phyloP scores from a whole-genome alignment of 2,888 invertebrate species.

The Lathronympha strigana region DNA sequence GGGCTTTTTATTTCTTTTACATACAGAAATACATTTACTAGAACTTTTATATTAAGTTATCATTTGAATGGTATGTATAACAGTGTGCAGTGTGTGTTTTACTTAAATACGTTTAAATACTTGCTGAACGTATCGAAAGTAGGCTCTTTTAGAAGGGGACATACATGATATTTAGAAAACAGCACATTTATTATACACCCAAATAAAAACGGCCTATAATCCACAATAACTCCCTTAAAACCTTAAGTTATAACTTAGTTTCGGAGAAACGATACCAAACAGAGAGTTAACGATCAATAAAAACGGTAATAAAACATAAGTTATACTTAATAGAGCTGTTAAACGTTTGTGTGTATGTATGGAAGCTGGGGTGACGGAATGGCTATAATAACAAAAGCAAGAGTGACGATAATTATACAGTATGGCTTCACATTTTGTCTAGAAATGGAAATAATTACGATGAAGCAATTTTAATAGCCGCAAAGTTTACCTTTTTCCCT shows the following conservation, averaged over 20 bases:
- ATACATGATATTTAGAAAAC: slow-evolving; percentile 10
- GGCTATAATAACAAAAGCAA: slow-evolving; percentile 47
- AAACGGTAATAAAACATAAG: slow-evolving; percentile 57
- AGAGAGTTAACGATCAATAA: slow-evolving; percentile 58
- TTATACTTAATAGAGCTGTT: slow-evolving; percentile 57
- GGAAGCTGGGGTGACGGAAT: slow-evolving; percentile 44
- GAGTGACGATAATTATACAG: slow-evolving; percentile 26
- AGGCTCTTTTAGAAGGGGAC: background rate
- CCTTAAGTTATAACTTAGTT: slow-evolving; percentile 43
- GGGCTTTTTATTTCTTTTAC: too few relatives aligned
- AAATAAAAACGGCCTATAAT: slow-evolving; percentile 33
- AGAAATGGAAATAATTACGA: too few relatives aligned
- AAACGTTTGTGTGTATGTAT: slow-evolving; percentile 43
- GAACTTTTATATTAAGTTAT: too few relatives aligned
- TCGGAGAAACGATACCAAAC: slow-evolving; percentile 44
- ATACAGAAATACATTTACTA: too few relatives aligned
- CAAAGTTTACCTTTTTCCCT: too few relatives aligned
- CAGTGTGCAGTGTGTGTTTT: too few relatives aligned
- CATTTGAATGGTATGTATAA: too few relatives aligned
- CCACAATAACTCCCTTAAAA: slow-evolving; percentile 33
- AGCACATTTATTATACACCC: slow-evolving; percentile 10
- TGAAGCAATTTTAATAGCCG: too few relatives aligned
- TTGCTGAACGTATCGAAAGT: background rate
- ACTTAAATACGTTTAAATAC: too few relatives aligned
- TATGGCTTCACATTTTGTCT: background rate